Conservation (phyloP, 2,797 vertebrate species). For the Yasuhikotakia modesta region DNA sequence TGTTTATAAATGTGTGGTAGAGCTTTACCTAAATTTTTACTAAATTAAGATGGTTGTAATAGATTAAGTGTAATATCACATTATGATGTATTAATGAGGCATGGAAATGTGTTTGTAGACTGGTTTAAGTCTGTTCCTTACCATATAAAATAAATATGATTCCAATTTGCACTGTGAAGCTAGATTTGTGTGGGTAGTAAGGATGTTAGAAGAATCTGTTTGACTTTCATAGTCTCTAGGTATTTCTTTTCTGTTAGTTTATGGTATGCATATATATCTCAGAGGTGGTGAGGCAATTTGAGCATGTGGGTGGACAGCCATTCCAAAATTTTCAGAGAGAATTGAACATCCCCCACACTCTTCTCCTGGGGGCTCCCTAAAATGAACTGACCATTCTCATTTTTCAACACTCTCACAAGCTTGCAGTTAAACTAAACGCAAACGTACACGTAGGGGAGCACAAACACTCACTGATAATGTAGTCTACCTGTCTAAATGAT, state of each 20-base stretch:
- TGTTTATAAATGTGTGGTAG: background rate
- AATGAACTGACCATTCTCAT: slow-evolving; percentile 33
- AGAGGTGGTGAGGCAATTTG: slow-evolving; percentile 39
- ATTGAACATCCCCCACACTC: slow-evolving; percentile 59
- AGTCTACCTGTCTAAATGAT: slow-evolving; percentile 41
- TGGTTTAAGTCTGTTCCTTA: background rate
- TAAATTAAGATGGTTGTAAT: background rate
- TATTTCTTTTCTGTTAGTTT: slow-evolving; percentile 47
- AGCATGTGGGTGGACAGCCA: slow-evolving; percentile 65
- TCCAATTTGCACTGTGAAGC: slow-evolving; percentile 28
- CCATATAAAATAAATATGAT: background rate
- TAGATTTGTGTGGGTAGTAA: slow-evolving; percentile 52
- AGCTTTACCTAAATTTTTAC: too few relatives aligned
- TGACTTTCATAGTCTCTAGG: slow-evolving; percentile 33
- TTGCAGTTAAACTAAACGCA: slow-evolving; percentile 42
- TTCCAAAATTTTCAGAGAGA: slow-evolving; percentile 65
- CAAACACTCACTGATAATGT: slow-evolving; percentile 22
- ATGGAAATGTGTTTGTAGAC: background rate
- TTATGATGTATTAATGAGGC: background rate
- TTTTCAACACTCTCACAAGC: slow-evolving; percentile 57
- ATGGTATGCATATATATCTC: slow-evolving; percentile 57
- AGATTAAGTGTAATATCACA: background rate
- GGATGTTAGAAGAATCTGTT: slow-evolving; percentile 44
- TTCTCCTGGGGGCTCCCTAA: slow-evolving; percentile 49
- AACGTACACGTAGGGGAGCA: slow-evolving; percentile 46